Conservation (phyloP, 2,797 vertebrate genomes). For the Scarus forsteni region DNA sequence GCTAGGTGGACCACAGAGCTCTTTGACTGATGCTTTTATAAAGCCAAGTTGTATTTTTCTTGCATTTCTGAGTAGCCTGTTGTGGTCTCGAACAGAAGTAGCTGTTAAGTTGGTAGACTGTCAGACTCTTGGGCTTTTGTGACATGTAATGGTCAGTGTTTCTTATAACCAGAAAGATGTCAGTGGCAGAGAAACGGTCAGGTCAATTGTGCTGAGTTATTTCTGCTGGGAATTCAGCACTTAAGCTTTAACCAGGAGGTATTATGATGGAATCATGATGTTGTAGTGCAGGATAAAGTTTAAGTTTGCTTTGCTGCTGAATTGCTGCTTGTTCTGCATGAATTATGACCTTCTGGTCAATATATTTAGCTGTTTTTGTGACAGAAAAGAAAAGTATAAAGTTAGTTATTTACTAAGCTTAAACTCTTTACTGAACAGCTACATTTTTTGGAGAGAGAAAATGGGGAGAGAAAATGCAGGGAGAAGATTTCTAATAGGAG, state of each 20-base stretch:
- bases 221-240: constrained; percentile 29
- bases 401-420: too few species aligned
- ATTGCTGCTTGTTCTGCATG: too few species aligned
- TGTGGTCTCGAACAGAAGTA: constrained; percentile 3
- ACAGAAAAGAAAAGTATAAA: too few species aligned
- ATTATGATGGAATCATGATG: background rate
- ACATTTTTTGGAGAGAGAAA: too few species aligned
- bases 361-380: too few species aligned
- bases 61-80: constrained; percentile 16
- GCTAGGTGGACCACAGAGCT: constrained; percentile 20
- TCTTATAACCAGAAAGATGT: constrained; percentile 32
- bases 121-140: constrained; percentile 31
- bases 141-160: constrained; percentile 29
- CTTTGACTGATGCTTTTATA: constrained; percentile 31
- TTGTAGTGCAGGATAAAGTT: background rate
- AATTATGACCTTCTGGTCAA: too few species aligned
- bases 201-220: constrained; percentile 17
- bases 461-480: too few species aligned
- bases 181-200: constrained; percentile 5
- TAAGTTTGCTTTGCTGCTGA: background rate
- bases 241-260: constrained; percentile 4
- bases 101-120: constrained; percentile 26
- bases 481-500: too few species aligned
- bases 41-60: constrained; percentile 7
- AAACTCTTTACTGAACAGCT: too few species aligned